Percentiles rank a stretch among this genome's conserved stretches.
These are phyloP conservation scores for Tychaedon coryphoeus DNA, from an alignment of 2,113 vertebrate genomes.

Conservation along the genomic window DNA sequence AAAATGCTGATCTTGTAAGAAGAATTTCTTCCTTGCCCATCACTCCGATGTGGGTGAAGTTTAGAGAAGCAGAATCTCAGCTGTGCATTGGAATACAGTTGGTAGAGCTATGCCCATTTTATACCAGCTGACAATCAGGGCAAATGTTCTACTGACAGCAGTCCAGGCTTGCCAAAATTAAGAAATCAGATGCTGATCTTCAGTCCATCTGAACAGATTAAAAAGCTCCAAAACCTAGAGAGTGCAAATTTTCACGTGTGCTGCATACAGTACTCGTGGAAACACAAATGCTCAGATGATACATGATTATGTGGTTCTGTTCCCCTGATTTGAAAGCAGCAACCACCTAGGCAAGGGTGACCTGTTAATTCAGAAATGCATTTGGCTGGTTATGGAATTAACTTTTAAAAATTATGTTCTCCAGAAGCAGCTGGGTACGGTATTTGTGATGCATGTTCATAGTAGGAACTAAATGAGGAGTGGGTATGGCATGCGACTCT, in stretches of 20 bases:
- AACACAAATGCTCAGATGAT: neutral
- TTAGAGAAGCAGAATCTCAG: neutral
- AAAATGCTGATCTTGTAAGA: neutral
- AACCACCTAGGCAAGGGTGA: neutral
- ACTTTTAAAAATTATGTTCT: neutral
- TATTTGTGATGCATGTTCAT: neutral
- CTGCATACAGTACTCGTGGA: rapidly evolving
- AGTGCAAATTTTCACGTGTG: neutral
- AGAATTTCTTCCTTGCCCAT: neutral
- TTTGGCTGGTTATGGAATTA: neutral
- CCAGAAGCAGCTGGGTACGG: neutral
- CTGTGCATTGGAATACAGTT: neutral
- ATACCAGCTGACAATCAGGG: neutral
- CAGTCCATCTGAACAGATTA: neutral
- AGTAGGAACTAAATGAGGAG: conserved; percentile 30
- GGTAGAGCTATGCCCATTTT: neutral
- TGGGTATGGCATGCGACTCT: neutral
- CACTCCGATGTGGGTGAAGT: rapidly evolving
- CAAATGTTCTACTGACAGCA: neutral
- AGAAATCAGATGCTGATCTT: neutral
- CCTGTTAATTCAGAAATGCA: neutral
- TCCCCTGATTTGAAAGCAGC: neutral
- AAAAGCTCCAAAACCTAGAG: neutral
- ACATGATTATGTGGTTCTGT: neutral
- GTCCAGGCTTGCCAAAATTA: neutral